Base-by-base conservation (phyloP, 2,113 vertebrate species). In the Paracanthobrama guichenoti region DNA sequence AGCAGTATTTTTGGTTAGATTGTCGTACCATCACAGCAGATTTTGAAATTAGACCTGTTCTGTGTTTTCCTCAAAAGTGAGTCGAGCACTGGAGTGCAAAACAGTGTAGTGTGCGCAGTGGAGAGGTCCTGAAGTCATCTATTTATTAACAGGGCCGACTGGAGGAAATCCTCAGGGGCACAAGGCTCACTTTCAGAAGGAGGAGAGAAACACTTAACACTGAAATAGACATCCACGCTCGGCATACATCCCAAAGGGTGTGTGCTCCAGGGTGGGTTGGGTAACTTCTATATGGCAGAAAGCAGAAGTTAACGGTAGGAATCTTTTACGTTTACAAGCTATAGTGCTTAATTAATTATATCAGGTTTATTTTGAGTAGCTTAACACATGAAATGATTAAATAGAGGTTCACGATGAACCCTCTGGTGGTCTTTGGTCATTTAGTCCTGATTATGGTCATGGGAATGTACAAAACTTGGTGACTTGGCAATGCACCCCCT, bases 161-260 rank as follows among this genome's bases (percentile, higher is more conserved):
- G 39, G 28, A 79, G 81, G 59, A 82, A 73, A 83, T 79, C 64
- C 85, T 86, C 85, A 72, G 64, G 85, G 85, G 85, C 42, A 72
- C 39, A 79, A 77, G 85, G 81, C 85, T 86, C 85, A 79, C 85
- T 86, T 86, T 83, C 85, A 86, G 50, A 35, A 57, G 60, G 60
- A 82, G 59, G 46, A 53, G 59, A 86, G 85, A 79, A 86, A 86
- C 85, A 83, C 85, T 86, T 83, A 86, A 86, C 81, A 79, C 85
- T 71, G 81, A 86, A 83, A 83, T 79, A 83, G 74, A 83, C 85
- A 83, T 83, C 80, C 55, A 71, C 66, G 81, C 79, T 86, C 26
- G 18, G 67, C 78, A 74, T 57, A 59, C 35, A 64, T 77, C 72
- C 72, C 72, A 50, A 50, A 62, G 80, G 44, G 69, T 77, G 60